Evolutionary conservation across 2,888 invertebrate species (phyloP), one percentile per base, ranked within the genome.

Genomic region (Mermis nigrescens): DNA sequence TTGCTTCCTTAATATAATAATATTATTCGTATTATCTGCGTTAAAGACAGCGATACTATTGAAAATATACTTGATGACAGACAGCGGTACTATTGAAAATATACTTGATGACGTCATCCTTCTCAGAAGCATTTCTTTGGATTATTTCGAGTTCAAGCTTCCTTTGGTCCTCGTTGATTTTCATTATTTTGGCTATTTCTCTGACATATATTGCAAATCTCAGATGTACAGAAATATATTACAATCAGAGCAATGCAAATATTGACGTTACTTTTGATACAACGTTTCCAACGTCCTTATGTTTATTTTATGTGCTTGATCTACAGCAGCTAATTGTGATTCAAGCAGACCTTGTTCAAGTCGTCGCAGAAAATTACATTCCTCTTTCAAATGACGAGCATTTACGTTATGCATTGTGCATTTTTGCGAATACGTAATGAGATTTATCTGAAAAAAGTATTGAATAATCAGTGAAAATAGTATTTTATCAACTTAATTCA

Each of bases 251-350:
- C 38, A 38, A 12, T 7, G 7, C 38, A 7, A 38, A 19, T 38
- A 53, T 19, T 3, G 29, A 19, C 24, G 4, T 29, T 29, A 53
- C 54, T 31, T 53, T 53, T 53, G 54, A 53, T 53, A 53, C 12
- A 53, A 31, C 12, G 54, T 53, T 22, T 53, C 54, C 31, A 53
- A 53, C 12, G 54, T 53, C 22, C 54, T 53, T 31, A 53, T 7
- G 22, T 53, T 53, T 3, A 53, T 7, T 29, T 53, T 53, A 7
- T n/a, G 24, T 4, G 29, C 27, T 3, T 27, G 29, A 29, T 53
- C 54, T 12, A 53, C 54, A 15, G 31, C 24, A 12, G 15, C 7
- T 12, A 53, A 22, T 29, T 31, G 54, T 12, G 4, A 27, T 7
- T 4, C 3, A 4, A 27, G 22, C 4, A 31, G 15, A n/a, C 4